Percentiles rank a stretch among this genome's conserved stretches.
These are phyloP conservation scores for Cranoglanis bouderius DNA, from an alignment of 2,113 vertebrate genomes.

Conservation along the genomic window DNA sequence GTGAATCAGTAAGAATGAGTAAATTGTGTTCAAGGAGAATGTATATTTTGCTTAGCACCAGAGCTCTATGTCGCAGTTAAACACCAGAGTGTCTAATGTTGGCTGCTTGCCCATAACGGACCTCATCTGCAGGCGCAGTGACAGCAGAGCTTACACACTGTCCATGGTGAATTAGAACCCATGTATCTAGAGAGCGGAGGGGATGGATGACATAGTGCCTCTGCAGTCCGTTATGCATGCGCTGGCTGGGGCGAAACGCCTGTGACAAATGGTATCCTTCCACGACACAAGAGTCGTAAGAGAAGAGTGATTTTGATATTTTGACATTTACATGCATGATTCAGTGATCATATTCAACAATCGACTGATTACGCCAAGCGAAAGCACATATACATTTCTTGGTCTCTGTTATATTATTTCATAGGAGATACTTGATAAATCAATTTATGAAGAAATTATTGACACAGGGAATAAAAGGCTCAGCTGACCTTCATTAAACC, in stretches of 20 bases:
- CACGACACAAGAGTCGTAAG: neutral
- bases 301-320: slow-evolving; percentile 4
- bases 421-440: neutral
- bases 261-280: slow-evolving; percentile 28
- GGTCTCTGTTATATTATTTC: neutral
- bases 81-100: neutral
- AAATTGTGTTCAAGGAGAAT: slow-evolving; percentile 1
- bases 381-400: neutral
- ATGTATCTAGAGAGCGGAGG: slow-evolving; percentile 19
- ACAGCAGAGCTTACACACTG: slow-evolving; percentile 37
- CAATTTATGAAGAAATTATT: neutral
- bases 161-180: slow-evolving; percentile 33
- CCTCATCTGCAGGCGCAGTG: slow-evolving; percentile 28
- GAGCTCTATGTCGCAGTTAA: slow-evolving; percentile 13
- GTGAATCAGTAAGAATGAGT: slow-evolving; percentile 31
- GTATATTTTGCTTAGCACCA: slow-evolving; percentile 32
- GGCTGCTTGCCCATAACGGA: slow-evolving; percentile 4
- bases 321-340: neutral
- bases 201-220: slow-evolving; percentile 2
- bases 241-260: neutral
- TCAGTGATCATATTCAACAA: neutral
- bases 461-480: neutral
- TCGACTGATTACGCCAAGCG: neutral
- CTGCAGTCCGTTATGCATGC: neutral
- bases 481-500: neutral